Evolutionary conservation across 2,113 vertebrate species (phyloP), one percentile per base, ranked within the genome.

Genomic region (Eulemur macaco): DNA sequence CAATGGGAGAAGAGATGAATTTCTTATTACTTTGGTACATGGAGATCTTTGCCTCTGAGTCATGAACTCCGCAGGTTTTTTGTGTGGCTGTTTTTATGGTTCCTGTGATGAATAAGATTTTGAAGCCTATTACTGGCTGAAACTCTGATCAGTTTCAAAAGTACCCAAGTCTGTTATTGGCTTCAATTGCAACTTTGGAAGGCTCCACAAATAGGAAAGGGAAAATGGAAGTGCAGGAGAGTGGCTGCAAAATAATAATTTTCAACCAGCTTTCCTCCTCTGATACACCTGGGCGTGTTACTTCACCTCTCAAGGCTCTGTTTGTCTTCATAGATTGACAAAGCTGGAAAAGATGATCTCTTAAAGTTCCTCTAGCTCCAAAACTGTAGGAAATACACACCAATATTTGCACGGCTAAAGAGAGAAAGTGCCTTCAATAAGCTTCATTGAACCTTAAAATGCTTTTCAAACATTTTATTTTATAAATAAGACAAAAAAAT

Each of bases 91-190:
- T 77, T 95, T 92, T 39, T 50, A 60, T 58, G 25, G 6, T 47
- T 91, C 91, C 47, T 91, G 34, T 82, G 68, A 89, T 54, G 50
- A 96, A 94, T 37, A 73, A 63, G 34, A 87, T 84, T 95, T 91
- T 77, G 68, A 92, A 96, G 47, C 29, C 37, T 80, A 11, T 96
- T 84, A 74, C 15, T 93, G 45, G 14, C 69, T 82, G 21, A 83
- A 95, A 92, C 8, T 20, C 63, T 86, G 54, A 90, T 92, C 21
- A 66, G n/a, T 64, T 96, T 94, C 80, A 85, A 73, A 85, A 93
- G 13, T 45, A 52, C 42, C 23, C 13, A 25, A 45, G 81, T 58
- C 64, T 78, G 21, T 68, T 54, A 64, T 1, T 78, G 54, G 17
- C 68, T 93, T 91, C 58, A 27, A 29, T 2, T 69, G 42, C 27